Evolutionary conservation across 2,797 vertebrate genomes (phyloP).

Genomic region (Adrianichthys oophorus): DNA sequence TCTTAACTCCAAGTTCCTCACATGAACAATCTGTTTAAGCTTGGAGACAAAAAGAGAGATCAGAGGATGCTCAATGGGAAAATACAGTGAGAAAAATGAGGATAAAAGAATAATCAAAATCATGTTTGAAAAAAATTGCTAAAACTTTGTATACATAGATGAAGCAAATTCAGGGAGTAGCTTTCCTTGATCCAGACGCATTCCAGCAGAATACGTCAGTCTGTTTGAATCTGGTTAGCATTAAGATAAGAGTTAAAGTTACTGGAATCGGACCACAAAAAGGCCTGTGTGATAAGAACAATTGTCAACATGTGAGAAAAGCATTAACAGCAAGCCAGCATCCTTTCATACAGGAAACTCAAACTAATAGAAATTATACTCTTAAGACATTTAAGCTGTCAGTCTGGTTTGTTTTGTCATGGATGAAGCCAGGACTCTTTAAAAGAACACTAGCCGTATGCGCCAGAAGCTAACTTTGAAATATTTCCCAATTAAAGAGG

Average conservation of each 20-base stretch:
- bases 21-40: neutral
- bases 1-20: neutral
- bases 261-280: neutral
- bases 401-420: neutral
- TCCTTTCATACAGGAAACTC: neutral
- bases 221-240: conserved; percentile 3
- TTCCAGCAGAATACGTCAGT: conserved; percentile 2
- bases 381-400: neutral
- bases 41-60: neutral
- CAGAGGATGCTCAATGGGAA: neutral
- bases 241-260: conserved; percentile 8
- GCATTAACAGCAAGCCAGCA: neutral
- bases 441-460: too few species aligned
- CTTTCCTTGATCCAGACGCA: conserved; percentile 8
- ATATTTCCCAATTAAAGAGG: too few species aligned
- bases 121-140: conserved; percentile 1
- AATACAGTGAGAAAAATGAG: neutral
- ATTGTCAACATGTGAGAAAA: neutral
- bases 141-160: conserved; percentile 2
- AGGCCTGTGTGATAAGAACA: neutral
- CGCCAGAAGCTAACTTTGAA: too few species aligned
- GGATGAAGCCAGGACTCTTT: too few species aligned
- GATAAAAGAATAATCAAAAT: neutral
- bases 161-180: neutral
- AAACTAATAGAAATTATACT: neutral